phyloP scores from a whole-genome alignment of 2,888 invertebrate species.

The Syrphus vitripennis region DNA sequence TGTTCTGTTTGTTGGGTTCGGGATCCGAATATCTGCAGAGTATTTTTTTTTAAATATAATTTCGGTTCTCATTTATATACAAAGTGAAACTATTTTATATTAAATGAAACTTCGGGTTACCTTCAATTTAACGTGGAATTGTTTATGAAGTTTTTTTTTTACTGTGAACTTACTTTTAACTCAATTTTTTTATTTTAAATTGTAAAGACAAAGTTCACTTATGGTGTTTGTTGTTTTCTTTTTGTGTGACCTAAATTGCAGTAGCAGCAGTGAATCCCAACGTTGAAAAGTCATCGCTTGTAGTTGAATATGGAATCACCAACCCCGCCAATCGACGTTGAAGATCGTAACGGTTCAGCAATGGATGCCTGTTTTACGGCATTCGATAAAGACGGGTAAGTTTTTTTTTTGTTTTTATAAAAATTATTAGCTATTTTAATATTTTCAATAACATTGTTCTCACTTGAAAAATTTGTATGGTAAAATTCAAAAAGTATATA shows the following conservation, averaged over 20 bases:
- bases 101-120: not conserved
- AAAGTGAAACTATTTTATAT: not conserved
- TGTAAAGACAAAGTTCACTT: slow-evolving; percentile 52
- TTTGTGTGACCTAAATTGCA: slow-evolving; percentile 52
- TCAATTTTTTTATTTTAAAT: not conserved
- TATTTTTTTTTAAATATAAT: not conserved
- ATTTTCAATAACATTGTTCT: too few species aligned
- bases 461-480: too few species aligned
- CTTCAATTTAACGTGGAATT: slow-evolving; percentile 15
- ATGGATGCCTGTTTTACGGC: slow-evolving; percentile 96
- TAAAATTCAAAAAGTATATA: too few species aligned
- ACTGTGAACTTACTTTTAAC: not conserved
- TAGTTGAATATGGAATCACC: slow-evolving; percentile 78
- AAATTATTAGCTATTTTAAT: too few species aligned
- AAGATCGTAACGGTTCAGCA: slow-evolving; percentile 84
- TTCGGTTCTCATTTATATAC: not conserved
- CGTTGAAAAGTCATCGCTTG: slow-evolving; percentile 50
- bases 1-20: slow-evolving; percentile 38
- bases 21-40: not conserved
- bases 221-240: slow-evolving; percentile 32
- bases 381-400: slow-evolving; percentile 94
- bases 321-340: slow-evolving; percentile 80
- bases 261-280: slow-evolving; percentile 11
- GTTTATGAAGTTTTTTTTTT: not conserved
- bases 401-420: slow-evolving; percentile 79